phyloP scores from a whole-genome alignment of 2,113 vertebrate genomes.

The Candoia aspera region DNA sequence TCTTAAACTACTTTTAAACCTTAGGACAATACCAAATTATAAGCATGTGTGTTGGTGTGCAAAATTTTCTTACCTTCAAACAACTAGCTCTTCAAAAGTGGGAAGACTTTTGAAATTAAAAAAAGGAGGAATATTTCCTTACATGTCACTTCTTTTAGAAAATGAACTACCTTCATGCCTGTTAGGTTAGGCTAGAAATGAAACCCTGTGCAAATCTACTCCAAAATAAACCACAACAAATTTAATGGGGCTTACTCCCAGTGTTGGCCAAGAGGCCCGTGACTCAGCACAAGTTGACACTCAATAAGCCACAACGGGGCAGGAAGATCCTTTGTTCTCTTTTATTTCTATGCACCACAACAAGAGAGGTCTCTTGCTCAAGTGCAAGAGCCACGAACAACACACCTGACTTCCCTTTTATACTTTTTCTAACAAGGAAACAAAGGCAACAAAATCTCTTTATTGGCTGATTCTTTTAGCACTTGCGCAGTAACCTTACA shows the following conservation, averaged over 20 bases:
- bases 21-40: neutral
- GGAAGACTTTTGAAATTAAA: neutral
- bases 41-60: neutral
- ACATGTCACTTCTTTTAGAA: neutral
- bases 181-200: neutral
- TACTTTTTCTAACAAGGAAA: too few species aligned
- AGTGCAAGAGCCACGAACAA: too few species aligned
- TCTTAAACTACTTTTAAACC: neutral
- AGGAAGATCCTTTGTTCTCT: too few species aligned
- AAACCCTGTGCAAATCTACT: neutral
- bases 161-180: neutral
- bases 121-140: neutral
- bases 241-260: neutral
- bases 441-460: too few species aligned
- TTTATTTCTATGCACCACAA: too few species aligned
- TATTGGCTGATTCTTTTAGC: too few species aligned
- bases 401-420: too few species aligned
- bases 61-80: neutral
- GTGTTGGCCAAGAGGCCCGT: neutral
- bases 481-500: too few species aligned
- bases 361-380: too few species aligned
- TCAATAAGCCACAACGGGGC: too few species aligned
- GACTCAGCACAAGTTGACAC: neutral
- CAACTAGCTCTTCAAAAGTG: neutral
- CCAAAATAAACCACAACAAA: neutral